Conservation (phyloP, 1,140 invertebrate genomes). For the Pachyrhynchus sulphureomaculatus region DNA sequence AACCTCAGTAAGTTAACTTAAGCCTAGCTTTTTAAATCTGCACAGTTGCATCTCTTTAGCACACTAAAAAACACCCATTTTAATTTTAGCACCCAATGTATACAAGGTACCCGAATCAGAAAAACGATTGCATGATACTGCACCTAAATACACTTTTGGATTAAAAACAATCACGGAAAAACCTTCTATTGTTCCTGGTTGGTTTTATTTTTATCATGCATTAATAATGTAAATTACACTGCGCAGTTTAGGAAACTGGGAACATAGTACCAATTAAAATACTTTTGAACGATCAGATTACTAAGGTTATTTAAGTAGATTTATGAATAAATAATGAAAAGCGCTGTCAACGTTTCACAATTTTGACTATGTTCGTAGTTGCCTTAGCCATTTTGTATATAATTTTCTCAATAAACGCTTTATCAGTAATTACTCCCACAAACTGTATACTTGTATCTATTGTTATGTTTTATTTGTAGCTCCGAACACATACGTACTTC, state of each 20-base stretch:
- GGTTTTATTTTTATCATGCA: constrained; percentile 25
- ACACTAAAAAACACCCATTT: not conserved
- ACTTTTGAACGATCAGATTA: too few species aligned
- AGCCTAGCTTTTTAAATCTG: too few species aligned
- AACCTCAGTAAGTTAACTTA: too few species aligned
- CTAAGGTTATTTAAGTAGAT: too few species aligned
- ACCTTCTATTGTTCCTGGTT: constrained; percentile 59
- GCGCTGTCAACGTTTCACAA: too few species aligned
- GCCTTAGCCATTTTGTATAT: too few species aligned
- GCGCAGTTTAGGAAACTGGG: not conserved
- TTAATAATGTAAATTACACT: not conserved
- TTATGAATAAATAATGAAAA: too few species aligned
- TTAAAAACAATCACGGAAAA: constrained; percentile 53
- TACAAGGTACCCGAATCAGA: constrained; percentile 42
- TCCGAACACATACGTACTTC: constrained; percentile 36
- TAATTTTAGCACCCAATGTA: constrained; percentile 45
- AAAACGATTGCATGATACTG: constrained; percentile 52
- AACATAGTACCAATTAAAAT: too few species aligned
- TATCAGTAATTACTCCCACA: too few species aligned
- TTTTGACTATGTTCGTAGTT: too few species aligned
- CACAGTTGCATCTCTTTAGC: not conserved
- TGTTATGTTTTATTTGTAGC: constrained; percentile 43
- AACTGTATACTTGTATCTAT: too few species aligned
- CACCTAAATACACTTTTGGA: constrained; percentile 57
- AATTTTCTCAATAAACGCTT: too few species aligned